Evolutionary conservation across 1,140 invertebrate species (phyloP).

Genomic region (Drosophila seguyi): DNA sequence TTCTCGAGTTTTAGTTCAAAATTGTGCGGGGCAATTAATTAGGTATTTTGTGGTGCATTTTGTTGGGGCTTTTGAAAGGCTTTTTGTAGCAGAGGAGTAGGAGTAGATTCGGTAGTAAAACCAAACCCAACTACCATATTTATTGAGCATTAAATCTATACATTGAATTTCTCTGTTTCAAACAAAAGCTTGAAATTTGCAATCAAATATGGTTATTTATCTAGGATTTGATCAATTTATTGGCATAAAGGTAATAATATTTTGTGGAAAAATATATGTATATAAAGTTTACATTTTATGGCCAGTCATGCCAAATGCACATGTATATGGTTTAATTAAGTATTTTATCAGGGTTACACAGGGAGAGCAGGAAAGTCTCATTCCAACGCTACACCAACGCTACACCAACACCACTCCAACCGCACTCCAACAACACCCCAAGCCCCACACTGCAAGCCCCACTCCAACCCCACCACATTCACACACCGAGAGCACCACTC

Average conservation of each 20-base stretch:
- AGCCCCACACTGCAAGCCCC: too few relatives aligned
- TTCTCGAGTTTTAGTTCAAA: slow-evolving; percentile 20
- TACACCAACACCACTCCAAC: too few relatives aligned
- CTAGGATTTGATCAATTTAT: neutral
- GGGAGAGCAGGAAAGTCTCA: neutral
- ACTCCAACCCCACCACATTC: neutral
- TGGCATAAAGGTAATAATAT: neutral
- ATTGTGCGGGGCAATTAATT: slow-evolving; percentile 41
- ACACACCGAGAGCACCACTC: slow-evolving; percentile 21
- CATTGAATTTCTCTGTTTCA: too few relatives aligned
- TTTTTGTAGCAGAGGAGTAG: neutral
- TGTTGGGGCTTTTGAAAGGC: slow-evolving; percentile 9
- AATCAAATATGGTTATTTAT: neutral
- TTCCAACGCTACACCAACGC: too few relatives aligned
- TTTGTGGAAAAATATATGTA: neutral
- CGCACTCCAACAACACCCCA: too few relatives aligned
- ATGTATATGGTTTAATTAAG: neutral
- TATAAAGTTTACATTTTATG: neutral
- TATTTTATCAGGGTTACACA: neutral
- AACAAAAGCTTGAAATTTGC: neutral
- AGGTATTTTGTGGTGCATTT: slow-evolving; percentile 29
- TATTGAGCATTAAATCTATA: neutral
- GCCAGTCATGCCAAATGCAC: neutral
- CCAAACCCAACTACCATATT: neutral
- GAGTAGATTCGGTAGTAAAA: too few relatives aligned